Evolutionary conservation across 2,888 invertebrate species (phyloP), one percentile per base, ranked within the genome.

Genomic region (Drosophila rubida): DNA sequence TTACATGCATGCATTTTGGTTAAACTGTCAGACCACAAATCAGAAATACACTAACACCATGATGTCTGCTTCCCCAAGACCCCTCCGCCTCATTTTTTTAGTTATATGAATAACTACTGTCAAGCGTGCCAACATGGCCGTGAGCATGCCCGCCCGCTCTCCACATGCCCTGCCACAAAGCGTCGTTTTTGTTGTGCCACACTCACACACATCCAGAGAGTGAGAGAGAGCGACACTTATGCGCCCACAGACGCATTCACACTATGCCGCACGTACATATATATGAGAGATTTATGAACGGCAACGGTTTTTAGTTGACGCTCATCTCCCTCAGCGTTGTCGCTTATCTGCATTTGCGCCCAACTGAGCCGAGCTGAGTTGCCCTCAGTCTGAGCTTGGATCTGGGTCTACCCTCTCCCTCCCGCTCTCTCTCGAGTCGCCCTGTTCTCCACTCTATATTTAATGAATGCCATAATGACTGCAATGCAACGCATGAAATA

Each of bases 11-110:
- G 84, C 82, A 78, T 78, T 88, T 85, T 78, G 87, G 88, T 87
- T 89, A 82, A 89, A 80, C 83, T 88, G 80, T 86, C 84, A 81
- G 75, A 88, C 90, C 90, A 88, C 87, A 88, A 89, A 89, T 88
- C 87, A 89, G 81, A 89, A 89, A 89, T 88, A 76, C 87, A 86
- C 88, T 71, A 80, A 76, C 87, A 73, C 87, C 68, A 77, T 66
- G 75, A 57, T 74, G 74, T 53, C 75, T 58, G 62, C 63, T 48
- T 64, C 58, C 61, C 19, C 19, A 54, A 59, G 62, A 63, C 9
- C 30, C 1, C 39, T 7, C 30, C 32, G 11, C 22, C 14, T 41
- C 19, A 32, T 35, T 41, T 41, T 41, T 42, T 30, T 77, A 71
- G 71, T 82, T 87, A 69, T 85, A 81, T 82, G 88, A 82, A 87